Base-by-base conservation (phyloP, 2,888 invertebrate genomes). In the Phortica magna region DNA sequence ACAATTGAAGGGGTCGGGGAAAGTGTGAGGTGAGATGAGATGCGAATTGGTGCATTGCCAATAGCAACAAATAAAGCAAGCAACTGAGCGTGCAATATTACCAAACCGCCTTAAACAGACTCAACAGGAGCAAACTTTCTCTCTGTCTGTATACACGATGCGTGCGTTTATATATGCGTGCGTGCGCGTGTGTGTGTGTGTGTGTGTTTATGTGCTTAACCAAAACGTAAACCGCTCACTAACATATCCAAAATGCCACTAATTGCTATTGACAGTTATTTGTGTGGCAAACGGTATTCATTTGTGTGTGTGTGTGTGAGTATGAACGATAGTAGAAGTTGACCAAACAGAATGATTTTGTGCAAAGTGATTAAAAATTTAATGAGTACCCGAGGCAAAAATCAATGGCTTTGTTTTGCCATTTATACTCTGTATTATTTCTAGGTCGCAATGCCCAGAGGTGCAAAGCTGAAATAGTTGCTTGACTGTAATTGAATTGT, bases 241-340 rank as follows among this genome's bases (percentile, higher is more conserved):
- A 53, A 42, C 53, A 55, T 71, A 31, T 71, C 10, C 31, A 55
- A 71, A 55, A 53, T 68, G n/a, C 74, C 75, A 81, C 81, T 82
- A 85, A 88, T 88, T 87, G 80, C 80, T 77, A 88, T 81, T 84
- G 85, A 88, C 81, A 85, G 83, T 79, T 82, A 43, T 68, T 43
- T 68, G 48, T 43, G 19, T 19, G 17, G 9, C 55, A 55, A 65
- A 14, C 39, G 22, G 42, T 43, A 2, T 10, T 10, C n/a, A 31
- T 64, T 19, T 61, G 19, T 64, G 19, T 68, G 48, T 42, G 42
- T 43, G 17, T 48, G 48, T 43, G 48, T 68, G 68, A n/a, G 43
- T 61, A 5, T 19, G 61, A 12, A 17, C 61, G 10, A 9, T 1
- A 17, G 61, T 70, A 39, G 53, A 14, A 70, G 4, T 65, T 4